Percentiles rank a stretch among this genome's conserved stretches.
Evolutionary conservation across 2,888 invertebrate species (phyloP).

Genomic region (Drosophila pegasa): DNA sequence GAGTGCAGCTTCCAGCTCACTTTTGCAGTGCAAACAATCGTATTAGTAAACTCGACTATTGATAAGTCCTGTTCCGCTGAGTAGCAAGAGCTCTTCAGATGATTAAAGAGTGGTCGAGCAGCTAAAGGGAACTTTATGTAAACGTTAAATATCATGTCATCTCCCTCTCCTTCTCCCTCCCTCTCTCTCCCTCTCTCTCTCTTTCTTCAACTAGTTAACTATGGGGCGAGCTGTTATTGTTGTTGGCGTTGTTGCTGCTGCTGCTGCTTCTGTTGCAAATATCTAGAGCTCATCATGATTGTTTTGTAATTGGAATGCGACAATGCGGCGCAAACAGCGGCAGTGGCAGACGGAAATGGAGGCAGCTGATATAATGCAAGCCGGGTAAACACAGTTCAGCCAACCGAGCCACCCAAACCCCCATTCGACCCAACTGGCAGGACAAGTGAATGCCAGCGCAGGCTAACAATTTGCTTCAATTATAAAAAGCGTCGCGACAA

Average conservation of each 20-base stretch:
- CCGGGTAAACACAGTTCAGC: slow-evolving; percentile 23
- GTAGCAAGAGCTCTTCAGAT: slow-evolving; percentile 14
- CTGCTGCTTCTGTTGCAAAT: slow-evolving; percentile 47
- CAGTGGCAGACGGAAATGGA: slow-evolving; percentile 20
- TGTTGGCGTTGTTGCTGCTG: not conserved
- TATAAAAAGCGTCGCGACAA: slow-evolving; percentile 81
- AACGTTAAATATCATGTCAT: slow-evolving; percentile 24
- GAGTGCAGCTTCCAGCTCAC: not conserved
- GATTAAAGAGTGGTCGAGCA: slow-evolving; percentile 28
- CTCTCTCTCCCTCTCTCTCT: not conserved
- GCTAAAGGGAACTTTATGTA: slow-evolving; percentile 16
- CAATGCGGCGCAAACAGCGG: slow-evolving; percentile 51
- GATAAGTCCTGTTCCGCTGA: not conserved
- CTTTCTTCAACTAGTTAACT: slow-evolving; percentile 18
- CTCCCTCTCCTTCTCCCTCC: not conserved
- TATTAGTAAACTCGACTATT: not conserved
- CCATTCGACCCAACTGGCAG: slow-evolving; percentile 24
- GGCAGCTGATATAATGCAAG: slow-evolving; percentile 64
- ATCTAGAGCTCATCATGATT: slow-evolving; percentile 78
- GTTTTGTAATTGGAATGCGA: slow-evolving; percentile 80
- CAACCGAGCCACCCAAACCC: slow-evolving; percentile 13
- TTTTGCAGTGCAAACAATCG: not conserved
- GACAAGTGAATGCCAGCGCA: slow-evolving; percentile 70
- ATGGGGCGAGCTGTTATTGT: slow-evolving; percentile 2
- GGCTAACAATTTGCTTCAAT: slow-evolving; percentile 79